Evolutionary conservation across 2,797 vertebrate species (phyloP).

Genomic region (Pyrrhura leucotis): DNA sequence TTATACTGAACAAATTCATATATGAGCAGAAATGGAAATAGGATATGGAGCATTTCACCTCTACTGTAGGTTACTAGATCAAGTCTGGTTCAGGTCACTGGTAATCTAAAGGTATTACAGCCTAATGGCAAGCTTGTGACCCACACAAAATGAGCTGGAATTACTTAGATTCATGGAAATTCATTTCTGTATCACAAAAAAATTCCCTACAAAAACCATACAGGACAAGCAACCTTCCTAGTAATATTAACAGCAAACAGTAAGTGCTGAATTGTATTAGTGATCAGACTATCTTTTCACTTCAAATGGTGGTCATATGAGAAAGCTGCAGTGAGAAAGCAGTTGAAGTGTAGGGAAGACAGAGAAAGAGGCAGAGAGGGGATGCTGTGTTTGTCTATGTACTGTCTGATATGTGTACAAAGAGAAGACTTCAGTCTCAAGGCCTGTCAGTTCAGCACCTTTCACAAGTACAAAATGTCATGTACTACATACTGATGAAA

Average conservation of each 20-base stretch:
- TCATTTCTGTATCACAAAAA: not conserved
- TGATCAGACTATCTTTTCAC: not conserved
- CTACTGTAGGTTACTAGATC: conserved; percentile 9
- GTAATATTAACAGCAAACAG: not conserved
- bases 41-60: conserved; percentile 49
- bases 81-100: conserved; percentile 14
- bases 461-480: conserved; percentile 69
- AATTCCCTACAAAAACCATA: not conserved
- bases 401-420: conserved; percentile 64
- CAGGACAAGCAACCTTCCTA: not conserved
- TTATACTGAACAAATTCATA: conserved; percentile 13
- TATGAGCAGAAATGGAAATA: not conserved
- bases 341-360: not conserved
- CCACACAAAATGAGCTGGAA: conserved; percentile 11
- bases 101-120: conserved; percentile 21
- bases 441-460: conserved; percentile 72
- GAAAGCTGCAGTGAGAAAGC: not conserved
- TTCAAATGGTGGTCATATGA: conserved; percentile 26
- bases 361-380: conserved; percentile 25
- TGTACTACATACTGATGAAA: conserved; percentile 68
- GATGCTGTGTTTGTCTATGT: conserved; percentile 43
- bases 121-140: conserved; percentile 2
- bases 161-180: conserved; percentile 25
- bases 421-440: conserved; percentile 63
- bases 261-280: not conserved